A percentile compares a stretch with the other conserved stretches of the same genome.
phyloP scores from a whole-genome alignment of 2,113 vertebrate genomes.

The Brachyhypopomus occidentalis region DNA sequence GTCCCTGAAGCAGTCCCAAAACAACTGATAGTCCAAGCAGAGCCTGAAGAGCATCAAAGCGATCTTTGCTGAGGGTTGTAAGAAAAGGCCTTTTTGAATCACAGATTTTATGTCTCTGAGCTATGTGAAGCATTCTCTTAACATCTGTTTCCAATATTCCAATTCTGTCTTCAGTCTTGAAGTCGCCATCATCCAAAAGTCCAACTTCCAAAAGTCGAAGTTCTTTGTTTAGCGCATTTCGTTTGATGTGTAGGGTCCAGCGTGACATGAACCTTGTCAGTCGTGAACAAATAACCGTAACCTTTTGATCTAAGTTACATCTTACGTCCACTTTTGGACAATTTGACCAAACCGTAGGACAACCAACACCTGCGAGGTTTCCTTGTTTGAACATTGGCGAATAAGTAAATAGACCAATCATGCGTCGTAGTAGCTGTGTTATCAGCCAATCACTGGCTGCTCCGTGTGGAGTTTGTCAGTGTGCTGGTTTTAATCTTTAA shows the following conservation, averaged over 20 bases:
- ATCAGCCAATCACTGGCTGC: too few species aligned
- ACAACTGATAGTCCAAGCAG: too few species aligned
- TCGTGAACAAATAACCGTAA: background rate
- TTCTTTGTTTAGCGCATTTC: background rate
- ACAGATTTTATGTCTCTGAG: constrained; percentile 16
- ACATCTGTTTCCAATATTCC: constrained; percentile 26
- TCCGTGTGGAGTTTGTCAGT: too few species aligned
- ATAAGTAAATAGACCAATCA: too few species aligned
- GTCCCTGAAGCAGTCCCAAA: background rate
- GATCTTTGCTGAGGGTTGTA: too few species aligned
- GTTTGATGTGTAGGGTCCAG: background rate
- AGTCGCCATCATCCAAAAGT: background rate
- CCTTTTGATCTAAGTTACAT: constrained; percentile 19
- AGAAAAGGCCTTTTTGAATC: background rate
- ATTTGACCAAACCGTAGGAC: background rate
- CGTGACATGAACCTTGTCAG: too few species aligned
- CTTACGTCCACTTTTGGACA: background rate
- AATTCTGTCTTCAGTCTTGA: background rate
- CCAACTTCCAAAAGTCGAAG: too few species aligned
- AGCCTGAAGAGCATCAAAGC: constrained; percentile 4
- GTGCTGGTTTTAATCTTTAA: background rate
- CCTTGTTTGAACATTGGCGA: too few species aligned
- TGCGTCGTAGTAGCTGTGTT: too few species aligned
- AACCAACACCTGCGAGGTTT: too few species aligned
- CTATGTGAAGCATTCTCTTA: background rate